Conservation (phyloP, 2,113 vertebrate genomes). For the Pelecanoides urinatrix region DNA sequence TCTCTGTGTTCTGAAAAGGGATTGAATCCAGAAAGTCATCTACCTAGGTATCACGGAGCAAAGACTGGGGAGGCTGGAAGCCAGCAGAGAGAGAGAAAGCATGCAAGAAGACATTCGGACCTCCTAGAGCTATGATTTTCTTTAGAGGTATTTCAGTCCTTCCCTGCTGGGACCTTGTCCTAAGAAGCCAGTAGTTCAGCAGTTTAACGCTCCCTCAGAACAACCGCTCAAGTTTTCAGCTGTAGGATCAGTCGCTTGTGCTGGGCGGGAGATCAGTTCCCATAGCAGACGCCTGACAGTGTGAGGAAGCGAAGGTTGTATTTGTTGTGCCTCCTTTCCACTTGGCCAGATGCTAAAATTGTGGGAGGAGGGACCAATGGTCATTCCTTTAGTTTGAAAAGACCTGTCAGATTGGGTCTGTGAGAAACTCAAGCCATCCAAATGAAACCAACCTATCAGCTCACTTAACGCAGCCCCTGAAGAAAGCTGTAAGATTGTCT, state of each 20-base stretch:
- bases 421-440: neutral
- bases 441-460: neutral
- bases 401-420: neutral
- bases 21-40: neutral
- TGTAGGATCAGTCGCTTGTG: neutral
- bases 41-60: neutral
- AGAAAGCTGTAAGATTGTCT: neutral
- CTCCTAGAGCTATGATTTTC: neutral
- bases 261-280: neutral
- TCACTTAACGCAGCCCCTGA: neutral
- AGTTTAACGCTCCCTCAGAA: neutral
- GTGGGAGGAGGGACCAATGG: neutral
- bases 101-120: neutral
- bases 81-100: slow-evolving; percentile 26
- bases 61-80: neutral
- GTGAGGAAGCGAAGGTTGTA: neutral
- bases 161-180: slow-evolving; percentile 50
- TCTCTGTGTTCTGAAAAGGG: neutral
- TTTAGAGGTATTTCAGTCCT: slow-evolving; percentile 36
- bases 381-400: neutral
- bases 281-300: neutral
- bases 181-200: neutral
- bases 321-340: neutral
- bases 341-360: neutral
- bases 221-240: neutral